Evolutionary conservation across 2,113 vertebrate genomes (phyloP).

Genomic region (Mixornis gularis): DNA sequence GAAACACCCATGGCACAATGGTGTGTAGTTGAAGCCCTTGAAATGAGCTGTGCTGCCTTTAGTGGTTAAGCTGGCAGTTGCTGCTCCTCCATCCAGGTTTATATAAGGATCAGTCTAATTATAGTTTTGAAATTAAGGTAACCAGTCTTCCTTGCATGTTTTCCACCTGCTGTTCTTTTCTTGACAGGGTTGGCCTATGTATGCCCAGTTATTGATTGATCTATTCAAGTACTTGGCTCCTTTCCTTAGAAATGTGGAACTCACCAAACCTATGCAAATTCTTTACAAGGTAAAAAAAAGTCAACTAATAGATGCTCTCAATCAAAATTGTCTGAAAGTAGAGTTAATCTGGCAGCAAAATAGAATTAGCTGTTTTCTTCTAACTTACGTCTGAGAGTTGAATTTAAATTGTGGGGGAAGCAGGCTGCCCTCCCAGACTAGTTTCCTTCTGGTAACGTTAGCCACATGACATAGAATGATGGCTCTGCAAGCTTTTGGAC

Average conservation of each 20-base stretch:
- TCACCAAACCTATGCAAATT: conserved; percentile 99
- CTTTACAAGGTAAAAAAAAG: conserved; percentile 90
- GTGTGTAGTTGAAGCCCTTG: neutral
- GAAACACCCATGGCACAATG: fast-evolving
- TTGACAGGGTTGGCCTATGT: conserved; percentile 97
- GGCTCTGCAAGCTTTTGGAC: neutral
- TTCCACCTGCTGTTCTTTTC: neutral
- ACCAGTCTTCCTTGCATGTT: neutral
- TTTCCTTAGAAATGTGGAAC: conserved; percentile 97
- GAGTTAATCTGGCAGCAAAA: neutral
- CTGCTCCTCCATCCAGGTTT: neutral
- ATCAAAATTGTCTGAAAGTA: neutral
- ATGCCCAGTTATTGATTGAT: conserved; percentile 95
- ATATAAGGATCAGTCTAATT: neutral
- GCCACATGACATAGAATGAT: neutral
- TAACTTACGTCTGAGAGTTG: neutral
- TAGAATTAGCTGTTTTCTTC: neutral
- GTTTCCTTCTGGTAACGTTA: neutral
- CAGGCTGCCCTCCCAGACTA: neutral
- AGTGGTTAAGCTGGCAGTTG: neutral
- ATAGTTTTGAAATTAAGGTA: neutral
- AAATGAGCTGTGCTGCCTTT: neutral
- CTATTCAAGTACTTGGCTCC: conserved; percentile 98
- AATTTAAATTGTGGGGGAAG: neutral
- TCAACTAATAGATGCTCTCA: neutral